phyloP scores from a whole-genome alignment of 2,888 invertebrate species.

The Sesamia inferens region DNA sequence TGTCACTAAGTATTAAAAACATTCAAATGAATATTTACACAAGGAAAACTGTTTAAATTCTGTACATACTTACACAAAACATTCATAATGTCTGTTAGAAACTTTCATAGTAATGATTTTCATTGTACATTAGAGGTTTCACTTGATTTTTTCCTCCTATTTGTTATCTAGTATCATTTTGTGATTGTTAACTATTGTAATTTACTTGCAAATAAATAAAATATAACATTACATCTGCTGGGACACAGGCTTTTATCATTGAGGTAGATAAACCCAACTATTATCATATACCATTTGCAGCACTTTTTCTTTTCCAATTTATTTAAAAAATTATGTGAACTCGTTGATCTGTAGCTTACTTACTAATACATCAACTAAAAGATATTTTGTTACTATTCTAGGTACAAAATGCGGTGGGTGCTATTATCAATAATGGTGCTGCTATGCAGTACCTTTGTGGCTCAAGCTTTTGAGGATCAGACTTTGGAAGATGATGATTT shows the following conservation, averaged over 20 bases:
- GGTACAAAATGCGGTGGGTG: conserved; percentile 77
- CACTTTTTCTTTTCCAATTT: background rate
- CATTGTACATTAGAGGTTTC: too few relatives aligned
- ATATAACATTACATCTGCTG: background rate
- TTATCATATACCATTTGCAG: background rate
- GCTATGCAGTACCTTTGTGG: conserved; percentile 74
- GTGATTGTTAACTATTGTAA: background rate
- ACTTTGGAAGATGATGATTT: conserved; percentile 96
- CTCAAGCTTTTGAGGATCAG: conserved; percentile 82
- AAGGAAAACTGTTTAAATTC: conserved; percentile 42
- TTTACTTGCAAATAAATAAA: background rate
- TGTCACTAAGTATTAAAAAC: conserved; percentile 41
- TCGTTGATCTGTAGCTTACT: background rate
- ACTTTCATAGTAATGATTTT: background rate
- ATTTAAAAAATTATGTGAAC: background rate
- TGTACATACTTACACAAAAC: conserved; percentile 6
- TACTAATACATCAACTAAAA: background rate
- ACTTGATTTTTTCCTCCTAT: background rate
- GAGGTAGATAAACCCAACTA: background rate
- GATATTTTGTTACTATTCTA: conserved; percentile 15
- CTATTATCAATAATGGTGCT: conserved; percentile 77
- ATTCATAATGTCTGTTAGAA: background rate
- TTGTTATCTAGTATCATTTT: background rate
- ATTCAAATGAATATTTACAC: conserved; percentile 27
- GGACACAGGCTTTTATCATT: background rate